A percentile compares a stretch with the other conserved stretches of the same genome.
Conservation (phyloP, 2,888 invertebrate species). For the Doris montereyensis region DNA sequence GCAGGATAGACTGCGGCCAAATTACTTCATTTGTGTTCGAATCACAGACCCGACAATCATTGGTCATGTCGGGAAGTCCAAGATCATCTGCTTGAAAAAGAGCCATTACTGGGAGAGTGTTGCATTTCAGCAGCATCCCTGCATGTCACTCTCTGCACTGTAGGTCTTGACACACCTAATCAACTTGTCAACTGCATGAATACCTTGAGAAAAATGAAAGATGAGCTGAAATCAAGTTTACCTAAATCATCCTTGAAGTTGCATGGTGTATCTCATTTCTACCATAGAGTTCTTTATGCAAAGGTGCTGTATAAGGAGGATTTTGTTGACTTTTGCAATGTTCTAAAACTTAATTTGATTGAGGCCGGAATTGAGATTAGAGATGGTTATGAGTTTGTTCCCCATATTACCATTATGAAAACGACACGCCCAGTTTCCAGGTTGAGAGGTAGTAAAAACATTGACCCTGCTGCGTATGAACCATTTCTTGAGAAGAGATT, state of each 20-base stretch:
- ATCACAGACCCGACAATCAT: slow-evolving; percentile 64
- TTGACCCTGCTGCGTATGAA: slow-evolving; percentile 67
- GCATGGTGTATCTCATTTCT: slow-evolving; percentile 69
- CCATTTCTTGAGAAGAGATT: slow-evolving; percentile 64
- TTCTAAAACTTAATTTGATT: slow-evolving; percentile 61
- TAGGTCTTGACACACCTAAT: slow-evolving; percentile 69
- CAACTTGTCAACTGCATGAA: slow-evolving; percentile 58
- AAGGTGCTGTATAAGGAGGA: slow-evolving; percentile 63
- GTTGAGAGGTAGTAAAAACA: slow-evolving; percentile 62
- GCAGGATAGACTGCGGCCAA: slow-evolving; percentile 68
- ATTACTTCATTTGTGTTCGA: slow-evolving; percentile 72
- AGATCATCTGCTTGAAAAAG: slow-evolving; percentile 65
- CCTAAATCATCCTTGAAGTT: slow-evolving; percentile 58
- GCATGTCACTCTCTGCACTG: slow-evolving; percentile 72
- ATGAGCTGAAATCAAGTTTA: slow-evolving; percentile 52
- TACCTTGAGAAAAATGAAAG: slow-evolving; percentile 52
- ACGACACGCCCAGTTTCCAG: slow-evolving; percentile 67
- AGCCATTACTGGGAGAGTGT: slow-evolving; percentile 66
- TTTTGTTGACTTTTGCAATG: slow-evolving; percentile 65
- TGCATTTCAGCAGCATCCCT: slow-evolving; percentile 65
- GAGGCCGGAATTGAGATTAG: slow-evolving; percentile 66
- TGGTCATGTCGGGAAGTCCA: slow-evolving; percentile 62
- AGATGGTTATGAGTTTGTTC: slow-evolving; percentile 72
- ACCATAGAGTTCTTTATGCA: slow-evolving; percentile 71
- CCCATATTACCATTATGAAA: slow-evolving; percentile 74